Evolutionary conservation across 2,797 vertebrate species (phyloP).

Genomic region (Danio albolineatus): DNA sequence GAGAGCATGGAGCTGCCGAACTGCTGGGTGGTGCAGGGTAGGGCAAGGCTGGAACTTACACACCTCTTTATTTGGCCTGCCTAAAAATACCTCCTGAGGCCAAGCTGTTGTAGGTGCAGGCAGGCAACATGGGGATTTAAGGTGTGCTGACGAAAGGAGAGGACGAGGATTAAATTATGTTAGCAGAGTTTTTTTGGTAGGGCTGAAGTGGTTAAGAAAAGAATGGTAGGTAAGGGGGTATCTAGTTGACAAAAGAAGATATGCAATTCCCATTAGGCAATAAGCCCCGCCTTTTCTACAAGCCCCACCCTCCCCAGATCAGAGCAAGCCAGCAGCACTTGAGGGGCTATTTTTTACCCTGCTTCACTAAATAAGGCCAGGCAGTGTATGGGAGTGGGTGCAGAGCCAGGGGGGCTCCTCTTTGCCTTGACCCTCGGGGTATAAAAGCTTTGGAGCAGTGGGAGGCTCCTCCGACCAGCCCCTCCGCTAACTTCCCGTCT

Average conservation of each 20-base stretch:
- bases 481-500: slow-evolving; percentile 42
- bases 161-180: neutral
- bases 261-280: slow-evolving; percentile 11
- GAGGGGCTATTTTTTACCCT: slow-evolving; percentile 94
- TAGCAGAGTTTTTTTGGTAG: neutral
- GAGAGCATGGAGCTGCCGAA: slow-evolving; percentile 57
- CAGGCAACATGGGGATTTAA: slow-evolving; percentile 31
- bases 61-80: slow-evolving; percentile 81
- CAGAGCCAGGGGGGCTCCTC: slow-evolving; percentile 67
- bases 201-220: slow-evolving; percentile 2
- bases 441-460: slow-evolving; percentile 89
- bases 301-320: slow-evolving; percentile 33
- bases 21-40: slow-evolving; percentile 56
- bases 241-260: slow-evolving; percentile 64
- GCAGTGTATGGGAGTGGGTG: slow-evolving; percentile 75
- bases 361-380: slow-evolving; percentile 98
- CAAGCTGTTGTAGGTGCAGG: slow-evolving; percentile 34
- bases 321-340: slow-evolving; percentile 77
- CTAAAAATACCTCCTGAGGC: slow-evolving; percentile 86
- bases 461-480: slow-evolving; percentile 80
- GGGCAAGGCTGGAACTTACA: slow-evolving; percentile 63
- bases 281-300: slow-evolving; percentile 63
- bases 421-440: slow-evolving; percentile 81
- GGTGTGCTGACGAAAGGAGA: slow-evolving; percentile 30
- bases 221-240: slow-evolving; percentile 64